Conservation (phyloP, 2,113 vertebrate genomes). For the Notarius quadriscutis region DNA sequence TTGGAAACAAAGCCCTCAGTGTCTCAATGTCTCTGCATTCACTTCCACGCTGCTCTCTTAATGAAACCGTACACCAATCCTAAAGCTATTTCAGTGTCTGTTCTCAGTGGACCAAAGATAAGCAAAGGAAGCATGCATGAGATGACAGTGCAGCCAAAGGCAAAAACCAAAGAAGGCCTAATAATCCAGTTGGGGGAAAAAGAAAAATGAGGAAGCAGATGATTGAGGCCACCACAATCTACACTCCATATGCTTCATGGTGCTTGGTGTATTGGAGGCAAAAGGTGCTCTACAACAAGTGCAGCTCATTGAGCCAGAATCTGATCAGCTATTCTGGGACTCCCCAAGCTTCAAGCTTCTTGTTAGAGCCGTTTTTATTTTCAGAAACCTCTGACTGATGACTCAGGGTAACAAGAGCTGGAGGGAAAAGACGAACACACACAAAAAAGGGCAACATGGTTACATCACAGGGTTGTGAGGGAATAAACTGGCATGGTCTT, state of each 20-base stretch:
- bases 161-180: neutral
- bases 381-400: conserved; percentile 22
- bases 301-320: conserved; percentile 29
- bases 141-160: neutral
- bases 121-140: conserved; percentile 3
- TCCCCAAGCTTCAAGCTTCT: conserved; percentile 9
- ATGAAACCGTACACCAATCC: neutral
- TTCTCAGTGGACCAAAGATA: conserved; percentile 20
- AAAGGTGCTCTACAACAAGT: neutral
- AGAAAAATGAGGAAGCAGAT: neutral
- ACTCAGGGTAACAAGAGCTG: conserved; percentile 22
- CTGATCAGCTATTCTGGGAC: conserved; percentile 17
- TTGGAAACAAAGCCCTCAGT: neutral
- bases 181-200: neutral
- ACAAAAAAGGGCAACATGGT: neutral
- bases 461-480: neutral
- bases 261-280: neutral
- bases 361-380: conserved; percentile 14
- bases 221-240: neutral
- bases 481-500: neutral
- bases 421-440: neutral
- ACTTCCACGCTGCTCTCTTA: neutral
- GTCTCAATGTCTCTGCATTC: neutral
- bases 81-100: conserved; percentile 8
- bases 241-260: neutral